Percentiles rank a stretch among this genome's conserved stretches.
These are phyloP conservation scores for Perizoma affinitatum DNA, from an alignment of 2,888 invertebrate species.

Conservation along the genomic window DNA sequence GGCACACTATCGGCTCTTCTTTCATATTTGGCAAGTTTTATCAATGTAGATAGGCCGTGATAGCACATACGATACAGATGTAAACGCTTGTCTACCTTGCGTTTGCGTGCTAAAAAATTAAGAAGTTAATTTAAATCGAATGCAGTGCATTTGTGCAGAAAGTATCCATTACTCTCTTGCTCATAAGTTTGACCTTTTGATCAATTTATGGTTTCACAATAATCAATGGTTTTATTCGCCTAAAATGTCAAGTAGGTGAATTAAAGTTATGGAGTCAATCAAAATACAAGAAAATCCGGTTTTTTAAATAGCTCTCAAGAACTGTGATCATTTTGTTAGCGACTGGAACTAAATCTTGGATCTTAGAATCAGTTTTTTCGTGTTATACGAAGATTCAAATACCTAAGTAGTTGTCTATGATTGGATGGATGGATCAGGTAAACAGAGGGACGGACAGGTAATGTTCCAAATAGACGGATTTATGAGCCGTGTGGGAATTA, in stretches of 20 bases:
- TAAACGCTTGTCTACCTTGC: too few relatives aligned
- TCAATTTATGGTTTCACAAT: constrained; percentile 7
- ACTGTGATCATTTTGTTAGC: not conserved
- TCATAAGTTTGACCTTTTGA: constrained; percentile 21
- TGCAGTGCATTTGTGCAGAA: too few relatives aligned
- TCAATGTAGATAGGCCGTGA: not conserved
- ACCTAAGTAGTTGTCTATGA: constrained; percentile 24
- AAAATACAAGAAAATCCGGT: constrained; percentile 26
- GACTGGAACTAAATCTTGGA: constrained; percentile 1
- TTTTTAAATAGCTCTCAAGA: constrained; percentile 10
- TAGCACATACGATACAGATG: too few relatives aligned
- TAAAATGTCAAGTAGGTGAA: constrained; percentile 27
- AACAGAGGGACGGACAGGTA: constrained; percentile 63
- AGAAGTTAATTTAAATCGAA: too few relatives aligned
- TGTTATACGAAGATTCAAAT: constrained; percentile 5
- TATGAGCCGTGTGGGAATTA: constrained; percentile 67
- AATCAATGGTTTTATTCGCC: not conserved
- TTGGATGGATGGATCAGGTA: constrained; percentile 52
- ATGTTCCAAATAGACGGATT: constrained; percentile 67
- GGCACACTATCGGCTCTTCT: constrained; percentile 14
- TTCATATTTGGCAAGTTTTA: constrained; percentile 15
- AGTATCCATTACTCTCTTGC: too few relatives aligned
- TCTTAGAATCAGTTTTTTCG: constrained; percentile 2
- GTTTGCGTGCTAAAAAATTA: too few relatives aligned
- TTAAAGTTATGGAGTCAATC: constrained; percentile 10